These are phyloP conservation scores for Anniella stebbinsi DNA, from an alignment of 2,797 vertebrate species.

Conservation along the genomic window DNA sequence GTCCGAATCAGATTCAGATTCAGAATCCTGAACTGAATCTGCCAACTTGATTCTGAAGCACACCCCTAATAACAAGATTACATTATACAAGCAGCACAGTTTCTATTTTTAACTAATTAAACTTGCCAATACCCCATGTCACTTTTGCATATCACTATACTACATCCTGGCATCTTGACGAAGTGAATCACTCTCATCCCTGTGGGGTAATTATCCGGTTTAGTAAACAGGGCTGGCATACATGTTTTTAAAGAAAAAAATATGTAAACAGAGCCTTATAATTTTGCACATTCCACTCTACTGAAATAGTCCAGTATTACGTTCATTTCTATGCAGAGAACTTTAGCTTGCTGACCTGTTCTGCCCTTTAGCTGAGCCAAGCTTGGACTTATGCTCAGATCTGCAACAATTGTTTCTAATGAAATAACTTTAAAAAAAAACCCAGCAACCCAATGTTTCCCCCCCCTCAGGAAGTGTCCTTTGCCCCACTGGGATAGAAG, in stretches of 20 bases:
- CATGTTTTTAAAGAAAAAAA: neutral
- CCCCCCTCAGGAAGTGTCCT: neutral
- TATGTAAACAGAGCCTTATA: neutral
- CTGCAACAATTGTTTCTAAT: neutral
- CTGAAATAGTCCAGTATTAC: conserved; percentile 4
- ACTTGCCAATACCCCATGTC: neutral
- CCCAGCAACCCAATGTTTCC: neutral
- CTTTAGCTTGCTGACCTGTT: neutral
- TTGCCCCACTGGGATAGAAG: neutral
- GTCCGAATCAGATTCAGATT: no score
- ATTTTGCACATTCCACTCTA: neutral
- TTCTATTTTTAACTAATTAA: neutral
- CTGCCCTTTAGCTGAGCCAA: conserved; percentile 23
- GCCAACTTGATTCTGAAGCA: neutral
- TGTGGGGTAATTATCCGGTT: neutral
- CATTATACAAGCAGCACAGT: neutral
- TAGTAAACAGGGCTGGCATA: neutral
- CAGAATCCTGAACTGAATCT: no score
- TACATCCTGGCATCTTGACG: neutral
- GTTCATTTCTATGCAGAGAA: neutral
- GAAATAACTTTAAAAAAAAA: conserved; percentile 4
- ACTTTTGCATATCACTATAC: neutral
- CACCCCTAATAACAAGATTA: neutral
- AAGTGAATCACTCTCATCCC: neutral
- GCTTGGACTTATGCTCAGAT: neutral